Evolutionary conservation across 2,797 vertebrate species (phyloP), one percentile per base, ranked within the genome.

Genomic region (Gymnocypris eckloni): DNA sequence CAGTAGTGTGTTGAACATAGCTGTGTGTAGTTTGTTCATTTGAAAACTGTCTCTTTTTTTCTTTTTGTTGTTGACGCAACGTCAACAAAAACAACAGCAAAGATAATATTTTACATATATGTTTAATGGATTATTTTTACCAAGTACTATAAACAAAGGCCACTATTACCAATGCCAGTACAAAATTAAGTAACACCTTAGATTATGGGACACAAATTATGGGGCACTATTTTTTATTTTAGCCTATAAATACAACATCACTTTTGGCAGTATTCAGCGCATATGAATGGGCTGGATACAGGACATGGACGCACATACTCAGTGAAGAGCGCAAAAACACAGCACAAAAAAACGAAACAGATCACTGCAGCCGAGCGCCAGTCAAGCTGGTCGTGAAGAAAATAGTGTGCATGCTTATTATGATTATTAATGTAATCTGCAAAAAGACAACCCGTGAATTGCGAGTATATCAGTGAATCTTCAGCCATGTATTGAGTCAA

Each of bases 21-120:
- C 25, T 83, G 15, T 75, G 33, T 82, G 52, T 73, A 45, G 39
- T 82, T 59, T 33, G 52, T 61, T 45, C 18, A 61, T 59, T 54
- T 84, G 45, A 69, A 48, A 56, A 6, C 54, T 43, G 4, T 20
- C 3, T 37, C 56, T 66, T 54, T 28, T 81, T 77, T n/a, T 37
- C 37, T 33, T 33, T 33, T 33, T 33, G 28, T 33, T 77, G 33
- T 39, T 50, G 33, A 77, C 39, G 54, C 72, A 39, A 15, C 37
- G n/a, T 22, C 6, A 77, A 77, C 15, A 48, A 33, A 66, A 66
- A 8, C 28, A 67, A 33, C 5, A 77, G 3, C 22, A 67, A 37
- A 33, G 6, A 37, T 75, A 11, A 12, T 52, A 52, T 77, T 39
- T 22, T 6, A 37, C 33, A 33, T 22, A 11, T 54, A 54, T 76